A percentile compares a stretch with the other conserved stretches of the same genome.
Conservation (phyloP, 1,140 invertebrate species). For the Drosophila ananassae region DNA sequence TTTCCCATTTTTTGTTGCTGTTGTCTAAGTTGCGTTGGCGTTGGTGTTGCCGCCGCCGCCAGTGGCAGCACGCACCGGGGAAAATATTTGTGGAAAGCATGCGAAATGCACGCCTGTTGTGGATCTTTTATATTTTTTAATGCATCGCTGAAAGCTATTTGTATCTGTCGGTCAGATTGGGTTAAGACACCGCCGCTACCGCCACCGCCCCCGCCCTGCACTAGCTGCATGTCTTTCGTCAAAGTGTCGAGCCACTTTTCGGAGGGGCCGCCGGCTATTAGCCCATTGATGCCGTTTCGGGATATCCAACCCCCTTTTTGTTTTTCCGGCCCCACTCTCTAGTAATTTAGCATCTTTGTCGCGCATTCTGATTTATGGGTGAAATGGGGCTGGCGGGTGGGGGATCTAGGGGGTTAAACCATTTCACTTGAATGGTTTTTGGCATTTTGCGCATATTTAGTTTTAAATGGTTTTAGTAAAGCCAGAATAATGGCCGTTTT, state of each 20-base stretch:
- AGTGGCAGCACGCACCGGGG: conserved; percentile 52
- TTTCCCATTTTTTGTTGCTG: conserved; percentile 11
- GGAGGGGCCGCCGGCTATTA: conserved; percentile 34
- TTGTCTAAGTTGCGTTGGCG: conserved; percentile 58
- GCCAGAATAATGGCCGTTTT: conserved; percentile 23
- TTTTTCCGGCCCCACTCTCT: conserved; percentile 8
- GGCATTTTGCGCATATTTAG: conserved; percentile 72
- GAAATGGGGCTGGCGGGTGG: neutral
- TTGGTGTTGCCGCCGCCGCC: conserved; percentile 10
- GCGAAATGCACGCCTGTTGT: conserved; percentile 73
- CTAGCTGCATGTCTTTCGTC: conserved; percentile 73
- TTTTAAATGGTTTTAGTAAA: conserved; percentile 61
- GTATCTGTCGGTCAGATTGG: conserved; percentile 81
- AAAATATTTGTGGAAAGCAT: conserved; percentile 80
- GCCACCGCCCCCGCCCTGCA: conserved; percentile 20
- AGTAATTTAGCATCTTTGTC: conserved; percentile 67
- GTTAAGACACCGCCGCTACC: conserved; percentile 69
- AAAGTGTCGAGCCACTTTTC: conserved; percentile 79
- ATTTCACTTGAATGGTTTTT: conserved; percentile 52
- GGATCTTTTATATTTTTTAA: conserved; percentile 70
- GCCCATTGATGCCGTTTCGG: conserved; percentile 45
- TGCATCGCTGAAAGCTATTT: conserved; percentile 80
- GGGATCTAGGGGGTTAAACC: conserved; percentile 17
- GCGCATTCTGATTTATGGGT: conserved; percentile 68
- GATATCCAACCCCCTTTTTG: neutral